Evolutionary conservation across 2,888 invertebrate species (phyloP).

Genomic region (Eudasyphora cyanicolor): DNA sequence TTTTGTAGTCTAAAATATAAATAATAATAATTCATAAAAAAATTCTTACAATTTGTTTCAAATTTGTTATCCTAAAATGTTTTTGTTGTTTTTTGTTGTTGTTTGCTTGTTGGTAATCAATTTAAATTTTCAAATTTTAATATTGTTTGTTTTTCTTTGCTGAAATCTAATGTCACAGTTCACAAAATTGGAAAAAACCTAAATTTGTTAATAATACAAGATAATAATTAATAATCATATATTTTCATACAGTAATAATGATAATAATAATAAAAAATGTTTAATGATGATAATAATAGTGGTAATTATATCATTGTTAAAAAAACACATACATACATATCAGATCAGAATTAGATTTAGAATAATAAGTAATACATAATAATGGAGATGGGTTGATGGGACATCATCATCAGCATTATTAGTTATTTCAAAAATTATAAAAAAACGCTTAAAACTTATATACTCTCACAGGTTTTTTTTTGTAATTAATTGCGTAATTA

Average conservation of each 20-base stretch:
- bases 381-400: not conserved
- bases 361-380: conserved; percentile 17
- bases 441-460: conserved; percentile 8
- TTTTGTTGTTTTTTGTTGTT: too few relatives aligned
- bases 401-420: not conserved
- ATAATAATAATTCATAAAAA: conserved; percentile 62
- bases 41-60: conserved; percentile 46
- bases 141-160: conserved; percentile 41
- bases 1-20: conserved; percentile 56
- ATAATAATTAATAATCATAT: too few relatives aligned
- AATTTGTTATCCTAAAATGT: conserved; percentile 64
- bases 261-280: conserved; percentile 35
- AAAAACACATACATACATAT: conserved; percentile 25
- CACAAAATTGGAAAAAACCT: conserved; percentile 44
- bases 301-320: conserved; percentile 6
- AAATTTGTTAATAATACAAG: conserved; percentile 25
- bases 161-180: conserved; percentile 59
- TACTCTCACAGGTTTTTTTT: not conserved
- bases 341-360: too few relatives aligned
- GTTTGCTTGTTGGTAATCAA: too few relatives aligned
- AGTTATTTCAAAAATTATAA: not conserved
- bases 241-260: not conserved
- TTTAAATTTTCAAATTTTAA: conserved; percentile 11
- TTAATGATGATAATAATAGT: conserved; percentile 12
- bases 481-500: not conserved